Evolutionary conservation across 1,140 invertebrate genomes (phyloP), one percentile per base, ranked within the genome.

Genomic region (Drosophila hydei): DNA sequence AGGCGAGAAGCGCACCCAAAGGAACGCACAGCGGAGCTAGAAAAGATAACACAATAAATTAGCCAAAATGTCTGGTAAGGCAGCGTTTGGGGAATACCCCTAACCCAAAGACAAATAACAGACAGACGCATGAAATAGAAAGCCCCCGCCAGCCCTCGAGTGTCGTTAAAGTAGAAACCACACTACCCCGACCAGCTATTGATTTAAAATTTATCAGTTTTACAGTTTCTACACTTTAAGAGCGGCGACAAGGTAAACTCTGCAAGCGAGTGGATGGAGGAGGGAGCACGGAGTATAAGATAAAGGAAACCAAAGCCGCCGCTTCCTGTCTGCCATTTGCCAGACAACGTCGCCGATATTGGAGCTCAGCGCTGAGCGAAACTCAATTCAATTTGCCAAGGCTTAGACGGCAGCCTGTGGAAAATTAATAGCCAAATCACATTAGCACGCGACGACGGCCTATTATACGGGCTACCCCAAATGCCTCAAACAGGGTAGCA

Each of bases 351-450:
- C 18, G 42, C 47, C 48, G 55, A 61, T 58, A 18, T 33, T 12
- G 30, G 14, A 56, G 72, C 48, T 48, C 36, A 21, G 5, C 23
- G 54, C 56, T 38, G 45, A 61, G 64, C 50, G 65, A 58, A 69
- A 69, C 61, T 72, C 63, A 73, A 77, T 77, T 77, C 74, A 77
- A 77, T 77, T 77, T 77, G 63, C 43, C 54, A 40, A 51, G 64
- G 60, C 74, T 74, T 69, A 77, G 62, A 60, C 64, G 55, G 52
- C 56, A 51, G 72, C 45, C 70, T 72, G 52, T 56, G 59, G 64
- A 69, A 77, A 77, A 77, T 74, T 73, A 77, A 77, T 77, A 73
- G 74, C 71, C 74, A 77, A 77, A 77, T 77, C 71, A 77, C 74
- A 77, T 77, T 77, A 77, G 74, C 71, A 70, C 74, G 71, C 71